A percentile compares a stretch with the other conserved stretches of the same genome.
Conservation (phyloP, 2,888 invertebrate species). For the Eubasilissa splendida region DNA sequence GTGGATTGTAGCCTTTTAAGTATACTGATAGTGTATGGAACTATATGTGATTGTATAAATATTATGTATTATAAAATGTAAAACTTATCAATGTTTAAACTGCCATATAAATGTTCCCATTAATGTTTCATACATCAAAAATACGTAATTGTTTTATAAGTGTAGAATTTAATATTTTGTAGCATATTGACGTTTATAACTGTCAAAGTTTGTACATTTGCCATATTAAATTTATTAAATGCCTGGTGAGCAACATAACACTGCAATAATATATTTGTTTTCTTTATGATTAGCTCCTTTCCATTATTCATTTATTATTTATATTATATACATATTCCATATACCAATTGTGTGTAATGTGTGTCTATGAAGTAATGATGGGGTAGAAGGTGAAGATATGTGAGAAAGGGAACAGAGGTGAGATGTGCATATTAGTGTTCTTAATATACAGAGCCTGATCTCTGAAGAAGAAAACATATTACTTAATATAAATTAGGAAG, state of each 20-base stretch:
- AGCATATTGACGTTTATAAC: conserved; percentile 53
- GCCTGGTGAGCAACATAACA: conserved; percentile 51
- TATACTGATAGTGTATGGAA: conserved; percentile 55
- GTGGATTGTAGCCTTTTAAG: conserved; percentile 53
- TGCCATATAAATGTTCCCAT: conserved; percentile 55
- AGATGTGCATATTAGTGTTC: no score
- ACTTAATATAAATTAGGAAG: no score
- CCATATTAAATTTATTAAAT: conserved; percentile 57
- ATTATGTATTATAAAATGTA: conserved; percentile 35
- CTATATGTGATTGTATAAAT: conserved; percentile 52
- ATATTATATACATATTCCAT: no score
- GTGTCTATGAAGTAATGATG: no score
- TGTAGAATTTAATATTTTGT: conserved; percentile 53
- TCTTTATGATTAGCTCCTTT: neutral
- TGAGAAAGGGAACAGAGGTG: no score
- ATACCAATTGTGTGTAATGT: no score
- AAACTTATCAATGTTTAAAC: conserved; percentile 51
- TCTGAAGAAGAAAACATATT: no score
- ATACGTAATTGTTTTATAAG: conserved; percentile 69
- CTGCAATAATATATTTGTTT: conserved; percentile 42
- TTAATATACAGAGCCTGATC: no score
- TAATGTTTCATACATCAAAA: conserved; percentile 60
- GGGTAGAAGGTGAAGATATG: no score
- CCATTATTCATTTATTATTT: no score
- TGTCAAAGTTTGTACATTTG: conserved; percentile 58